Base-by-base conservation (phyloP, 2,888 invertebrate genomes). In the Cataglyphis livida region DNA sequence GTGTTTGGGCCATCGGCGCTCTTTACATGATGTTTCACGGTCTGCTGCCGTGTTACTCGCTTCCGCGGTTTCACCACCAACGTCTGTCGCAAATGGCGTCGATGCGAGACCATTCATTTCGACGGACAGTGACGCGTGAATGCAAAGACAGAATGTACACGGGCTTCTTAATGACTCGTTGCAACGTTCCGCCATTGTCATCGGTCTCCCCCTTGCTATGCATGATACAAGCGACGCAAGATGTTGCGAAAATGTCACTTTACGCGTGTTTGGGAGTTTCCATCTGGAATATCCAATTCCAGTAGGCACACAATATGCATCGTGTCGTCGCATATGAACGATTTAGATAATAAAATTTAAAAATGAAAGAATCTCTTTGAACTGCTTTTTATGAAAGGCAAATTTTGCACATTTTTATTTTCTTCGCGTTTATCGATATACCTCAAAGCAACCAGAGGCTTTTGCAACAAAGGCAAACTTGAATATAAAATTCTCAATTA, bases 1-100 rank as follows among this genome's bases (percentile, higher is more conserved):
- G 90, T 91, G 90, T 91, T 89, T 85, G 81, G 76, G 25, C 83
- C 82, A 59, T 84, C 71, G 81, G 35, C 51, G 54, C 59, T 75
- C 68, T 70, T 82, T 76, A 66, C 70, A 64, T 78, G 68, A 65
- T 79, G 71, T 78, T 54, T 51, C 74, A 71, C 81, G 76, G 68
- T 81, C 79, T 68, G 70, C 82, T 65, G 83, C 73, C 41, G 57
- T 38, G 75, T 66, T 86, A 88, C 82, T 84, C 82, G 85, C 81
- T 82, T 81, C 32, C 76, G 85, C 75, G 85, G 64, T 71, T 79
- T 48, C 78, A 59, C 15, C 57, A 12, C 28, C 66, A 15, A 41
- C 57, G 78, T 70, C 78, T 70, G 59, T 44, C 32, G 41, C 38
- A 25, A 54, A 35, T 38, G 54, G 9, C 66, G 54, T 10, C 57